phyloP scores from a whole-genome alignment of 2,888 invertebrate species.

The Aphidoletes aphidimyza region DNA sequence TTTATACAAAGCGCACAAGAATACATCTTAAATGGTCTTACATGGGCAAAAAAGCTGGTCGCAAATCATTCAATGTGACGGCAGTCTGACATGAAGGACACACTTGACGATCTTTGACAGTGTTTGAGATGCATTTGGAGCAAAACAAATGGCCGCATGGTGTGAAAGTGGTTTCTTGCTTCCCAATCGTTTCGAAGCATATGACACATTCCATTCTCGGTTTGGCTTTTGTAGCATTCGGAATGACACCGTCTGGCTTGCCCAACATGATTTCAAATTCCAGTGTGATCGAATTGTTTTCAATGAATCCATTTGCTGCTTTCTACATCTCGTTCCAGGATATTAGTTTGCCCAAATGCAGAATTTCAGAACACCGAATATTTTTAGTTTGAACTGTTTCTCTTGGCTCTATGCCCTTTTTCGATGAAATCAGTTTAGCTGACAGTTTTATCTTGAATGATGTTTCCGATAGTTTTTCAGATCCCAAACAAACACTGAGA shows the following conservation, averaged over 20 bases:
- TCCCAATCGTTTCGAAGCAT: not conserved
- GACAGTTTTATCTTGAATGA: not conserved
- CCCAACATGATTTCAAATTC: not conserved
- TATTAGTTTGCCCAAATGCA: not conserved
- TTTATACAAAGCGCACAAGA: too few species aligned
- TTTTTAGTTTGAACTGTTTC: not conserved
- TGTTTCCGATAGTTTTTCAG: not conserved
- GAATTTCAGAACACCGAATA: not conserved
- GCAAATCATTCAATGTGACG: not conserved
- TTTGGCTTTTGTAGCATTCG: not conserved
- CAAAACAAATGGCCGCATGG: constrained; percentile 2
- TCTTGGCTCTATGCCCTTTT: not conserved
- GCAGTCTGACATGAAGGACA: not conserved
- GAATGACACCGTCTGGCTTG: not conserved
- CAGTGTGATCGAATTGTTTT: not conserved
- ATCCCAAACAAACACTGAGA: not conserved
- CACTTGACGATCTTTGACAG: not conserved
- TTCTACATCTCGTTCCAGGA: not conserved
- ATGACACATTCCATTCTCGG: not conserved
- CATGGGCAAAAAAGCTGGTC: not conserved
- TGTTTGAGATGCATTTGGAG: not conserved
- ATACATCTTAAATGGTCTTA: not conserved
- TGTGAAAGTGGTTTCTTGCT: not conserved
- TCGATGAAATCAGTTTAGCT: not conserved
- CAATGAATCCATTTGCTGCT: not conserved